Evolutionary conservation across 2,888 invertebrate genomes (phyloP).

Genomic region (Dinocampus coccinellae): DNA sequence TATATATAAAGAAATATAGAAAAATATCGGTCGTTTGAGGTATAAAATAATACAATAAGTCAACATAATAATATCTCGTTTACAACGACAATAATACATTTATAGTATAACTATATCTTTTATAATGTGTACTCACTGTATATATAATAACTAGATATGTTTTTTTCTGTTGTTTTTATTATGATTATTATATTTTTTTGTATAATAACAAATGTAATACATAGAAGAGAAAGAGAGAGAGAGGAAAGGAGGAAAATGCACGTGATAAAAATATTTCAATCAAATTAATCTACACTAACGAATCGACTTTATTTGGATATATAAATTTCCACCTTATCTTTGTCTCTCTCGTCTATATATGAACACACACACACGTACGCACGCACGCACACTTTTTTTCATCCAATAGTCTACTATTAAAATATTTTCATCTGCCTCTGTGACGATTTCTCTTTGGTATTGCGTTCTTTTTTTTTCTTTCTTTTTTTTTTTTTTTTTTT

Average conservation of each 20-base stretch:
- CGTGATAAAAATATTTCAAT: slow-evolving; percentile 45
- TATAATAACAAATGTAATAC: too few species aligned
- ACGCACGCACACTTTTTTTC: not conserved
- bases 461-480: not conserved
- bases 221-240: slow-evolving; percentile 8
- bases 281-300: slow-evolving; percentile 66
- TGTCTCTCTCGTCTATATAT: too few species aligned
- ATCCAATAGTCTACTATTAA: too few species aligned
- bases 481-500: slow-evolving; percentile 27
- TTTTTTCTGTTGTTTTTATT: not conserved
- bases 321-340: slow-evolving; percentile 30
- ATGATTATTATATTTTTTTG: too few species aligned
- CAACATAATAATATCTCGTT: not conserved
- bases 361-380: not conserved
- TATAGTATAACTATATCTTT: not conserved
- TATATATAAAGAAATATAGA: not conserved
- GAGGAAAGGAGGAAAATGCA: slow-evolving; percentile 1
- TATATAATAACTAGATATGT: too few species aligned
- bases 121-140: too few species aligned
- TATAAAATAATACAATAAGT: not conserved
- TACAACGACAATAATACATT: not conserved
- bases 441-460: not conserved
- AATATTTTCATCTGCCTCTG: not conserved
- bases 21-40: slow-evolving; percentile 1
- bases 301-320: slow-evolving; percentile 63